These are phyloP conservation scores for Morpho helenor DNA, from an alignment of 2,888 invertebrate genomes.

Conservation along the genomic window DNA sequence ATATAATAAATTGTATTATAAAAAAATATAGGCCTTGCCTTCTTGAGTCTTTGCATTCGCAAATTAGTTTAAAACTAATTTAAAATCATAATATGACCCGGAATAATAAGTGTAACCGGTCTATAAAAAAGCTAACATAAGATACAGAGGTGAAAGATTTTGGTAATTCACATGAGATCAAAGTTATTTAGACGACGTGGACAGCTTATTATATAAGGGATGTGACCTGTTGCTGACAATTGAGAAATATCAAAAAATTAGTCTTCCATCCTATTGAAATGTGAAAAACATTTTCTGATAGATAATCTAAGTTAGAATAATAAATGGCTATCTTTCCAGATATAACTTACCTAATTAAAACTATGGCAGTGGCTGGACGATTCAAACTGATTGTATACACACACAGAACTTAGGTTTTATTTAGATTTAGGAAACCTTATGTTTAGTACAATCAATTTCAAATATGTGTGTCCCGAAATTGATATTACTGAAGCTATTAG, in stretches of 20 bases:
- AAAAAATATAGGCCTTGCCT: not conserved
- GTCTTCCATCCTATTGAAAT: constrained; percentile 28
- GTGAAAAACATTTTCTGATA: not conserved
- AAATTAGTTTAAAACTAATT: constrained; percentile 3
- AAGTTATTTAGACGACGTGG: constrained; percentile 33
- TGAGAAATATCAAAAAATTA: constrained; percentile 18
- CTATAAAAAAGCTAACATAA: constrained; percentile 17
- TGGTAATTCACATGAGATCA: constrained; percentile 68
- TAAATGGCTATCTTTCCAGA: constrained; percentile 16
- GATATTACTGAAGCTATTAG: too few species aligned
- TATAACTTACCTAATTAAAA: constrained; percentile 46
- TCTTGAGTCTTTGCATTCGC: too few species aligned
- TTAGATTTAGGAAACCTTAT: not conserved
- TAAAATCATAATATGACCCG: constrained; percentile 4
- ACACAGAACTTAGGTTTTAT: constrained; percentile 3
- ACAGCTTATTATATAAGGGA: constrained; percentile 29
- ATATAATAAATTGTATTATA: too few species aligned
- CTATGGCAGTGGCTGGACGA: constrained; percentile 62
- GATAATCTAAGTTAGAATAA: constrained; percentile 10
- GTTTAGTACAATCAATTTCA: not conserved
- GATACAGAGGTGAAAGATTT: constrained; percentile 44
- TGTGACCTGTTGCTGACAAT: constrained; percentile 29
- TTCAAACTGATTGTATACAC: constrained; percentile 24
- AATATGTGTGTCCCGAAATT: too few species aligned
- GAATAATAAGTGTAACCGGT: not conserved